A percentile compares a stretch with the other conserved stretches of the same genome.
phyloP scores from a whole-genome alignment of 2,888 invertebrate species.

The Carterocephalus palaemon region DNA sequence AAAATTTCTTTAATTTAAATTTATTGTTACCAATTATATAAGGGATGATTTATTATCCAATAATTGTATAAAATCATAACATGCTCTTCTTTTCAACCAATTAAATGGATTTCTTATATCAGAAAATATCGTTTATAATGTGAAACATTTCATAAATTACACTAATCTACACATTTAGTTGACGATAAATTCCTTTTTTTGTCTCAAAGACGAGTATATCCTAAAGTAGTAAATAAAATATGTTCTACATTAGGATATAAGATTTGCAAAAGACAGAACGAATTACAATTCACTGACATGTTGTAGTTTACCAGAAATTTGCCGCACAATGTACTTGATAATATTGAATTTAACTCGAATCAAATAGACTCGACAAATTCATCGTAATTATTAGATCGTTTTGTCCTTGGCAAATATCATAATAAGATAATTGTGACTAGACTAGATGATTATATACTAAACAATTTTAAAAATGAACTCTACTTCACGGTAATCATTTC shows the following conservation, averaged over 20 bases:
- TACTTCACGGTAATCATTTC: slow-evolving; percentile 28
- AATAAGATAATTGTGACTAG: slow-evolving; percentile 31
- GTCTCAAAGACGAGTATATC: slow-evolving; percentile 48
- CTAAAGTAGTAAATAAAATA: slow-evolving; percentile 41
- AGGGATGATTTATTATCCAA: too few species aligned
- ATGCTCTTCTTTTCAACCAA: too few species aligned
- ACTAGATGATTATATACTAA: slow-evolving; percentile 30
- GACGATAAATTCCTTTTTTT: slow-evolving; percentile 52
- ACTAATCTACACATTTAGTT: slow-evolving; percentile 21
- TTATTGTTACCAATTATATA: too few species aligned
- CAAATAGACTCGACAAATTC: background rate
- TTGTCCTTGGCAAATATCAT: slow-evolving; percentile 13
- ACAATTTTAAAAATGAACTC: slow-evolving; percentile 37
- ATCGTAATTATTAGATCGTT: background rate
- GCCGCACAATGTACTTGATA: too few species aligned
- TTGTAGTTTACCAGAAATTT: too few species aligned
- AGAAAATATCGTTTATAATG: slow-evolving; percentile 14
- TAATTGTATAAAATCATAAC: too few species aligned
- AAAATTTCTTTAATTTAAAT: slow-evolving; percentile 30
- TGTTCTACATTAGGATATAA: slow-evolving; percentile 33
- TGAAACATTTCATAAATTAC: slow-evolving; percentile 16
- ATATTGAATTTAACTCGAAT: too few species aligned
- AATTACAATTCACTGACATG: too few species aligned
- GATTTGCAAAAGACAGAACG: slow-evolving; percentile 16
- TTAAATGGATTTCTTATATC: slow-evolving; percentile 5